These are phyloP conservation scores for Deroptyus accipitrinus DNA, from an alignment of 2,113 vertebrate genomes.

Conservation along the genomic window DNA sequence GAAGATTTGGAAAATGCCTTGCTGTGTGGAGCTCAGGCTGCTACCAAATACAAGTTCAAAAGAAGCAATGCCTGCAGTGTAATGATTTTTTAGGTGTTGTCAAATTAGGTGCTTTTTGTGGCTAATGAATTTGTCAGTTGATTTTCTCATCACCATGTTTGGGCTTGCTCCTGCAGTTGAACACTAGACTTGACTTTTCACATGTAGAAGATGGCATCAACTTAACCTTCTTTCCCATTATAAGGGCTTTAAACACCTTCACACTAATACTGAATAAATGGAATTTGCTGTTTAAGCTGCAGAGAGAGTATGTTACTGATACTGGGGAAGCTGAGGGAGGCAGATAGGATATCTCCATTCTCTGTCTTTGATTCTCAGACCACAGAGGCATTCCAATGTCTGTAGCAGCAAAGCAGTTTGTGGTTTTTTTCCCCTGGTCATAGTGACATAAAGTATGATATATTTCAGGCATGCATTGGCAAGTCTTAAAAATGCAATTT, in stretches of 20 bases:
- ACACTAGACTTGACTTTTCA: not conserved
- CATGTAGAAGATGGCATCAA: not conserved
- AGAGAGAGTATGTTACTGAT: not conserved
- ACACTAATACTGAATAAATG: not conserved
- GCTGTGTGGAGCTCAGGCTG: rapidly evolving
- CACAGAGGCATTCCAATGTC: not conserved
- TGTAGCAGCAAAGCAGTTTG: not conserved
- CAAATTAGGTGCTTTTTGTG: not conserved
- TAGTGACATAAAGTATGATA: not conserved
- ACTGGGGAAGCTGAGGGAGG: not conserved
- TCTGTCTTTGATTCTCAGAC: not conserved
- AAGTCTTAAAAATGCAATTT: not conserved
- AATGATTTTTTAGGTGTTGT: not conserved
- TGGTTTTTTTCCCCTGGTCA: rapidly evolving
- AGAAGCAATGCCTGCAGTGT: not conserved
- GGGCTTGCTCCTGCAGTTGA: not conserved
- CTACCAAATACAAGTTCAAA: not conserved
- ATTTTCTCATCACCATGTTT: not conserved
- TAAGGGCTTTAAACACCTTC: not conserved
- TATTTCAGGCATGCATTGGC: not conserved
- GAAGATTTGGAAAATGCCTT: not conserved
- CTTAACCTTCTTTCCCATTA: not conserved
- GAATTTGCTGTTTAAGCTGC: conserved; percentile 1
- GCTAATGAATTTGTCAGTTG: conserved; percentile 11
- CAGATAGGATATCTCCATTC: not conserved